Conservation (phyloP, 2,888 invertebrate genomes). For the Dysmachus trigonus region DNA sequence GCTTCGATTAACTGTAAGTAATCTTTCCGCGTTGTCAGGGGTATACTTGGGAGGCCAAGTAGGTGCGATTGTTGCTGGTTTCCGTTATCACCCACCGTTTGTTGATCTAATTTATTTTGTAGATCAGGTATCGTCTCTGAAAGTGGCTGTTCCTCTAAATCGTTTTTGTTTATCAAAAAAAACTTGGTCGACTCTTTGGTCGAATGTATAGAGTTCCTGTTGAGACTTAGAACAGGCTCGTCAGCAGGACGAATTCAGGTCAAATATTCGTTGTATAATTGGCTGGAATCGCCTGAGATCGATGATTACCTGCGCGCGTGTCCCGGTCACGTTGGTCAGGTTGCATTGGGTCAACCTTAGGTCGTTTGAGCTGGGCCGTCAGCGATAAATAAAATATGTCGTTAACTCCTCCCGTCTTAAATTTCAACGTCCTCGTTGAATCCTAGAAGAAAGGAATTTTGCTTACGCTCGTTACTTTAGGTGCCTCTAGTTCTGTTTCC, state of each 20-base stretch:
- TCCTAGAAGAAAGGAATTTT: no score
- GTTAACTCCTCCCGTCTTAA: no score
- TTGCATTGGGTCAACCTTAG: no score
- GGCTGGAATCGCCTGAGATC: neutral
- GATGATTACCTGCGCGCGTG: no score
- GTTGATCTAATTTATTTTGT: neutral
- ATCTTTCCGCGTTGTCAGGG: neutral
- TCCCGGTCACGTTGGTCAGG: no score
- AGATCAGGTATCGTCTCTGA: neutral
- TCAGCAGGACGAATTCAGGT: neutral
- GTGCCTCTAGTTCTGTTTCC: no score
- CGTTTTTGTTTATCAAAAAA: neutral
- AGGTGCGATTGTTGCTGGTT: neutral
- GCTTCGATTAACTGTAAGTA: neutral
- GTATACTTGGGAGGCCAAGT: neutral
- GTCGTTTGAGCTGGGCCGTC: no score
- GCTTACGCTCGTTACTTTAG: no score
- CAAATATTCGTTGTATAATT: neutral
- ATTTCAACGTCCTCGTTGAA: no score
- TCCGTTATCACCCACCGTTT: neutral
- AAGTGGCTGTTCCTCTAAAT: neutral
- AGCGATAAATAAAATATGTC: no score
- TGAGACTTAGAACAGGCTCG: neutral
- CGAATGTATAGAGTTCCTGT: neutral
- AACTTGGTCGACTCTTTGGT: neutral